phyloP scores from a whole-genome alignment of 2,797 vertebrate genomes.

The Microcaecilia unicolor region DNA sequence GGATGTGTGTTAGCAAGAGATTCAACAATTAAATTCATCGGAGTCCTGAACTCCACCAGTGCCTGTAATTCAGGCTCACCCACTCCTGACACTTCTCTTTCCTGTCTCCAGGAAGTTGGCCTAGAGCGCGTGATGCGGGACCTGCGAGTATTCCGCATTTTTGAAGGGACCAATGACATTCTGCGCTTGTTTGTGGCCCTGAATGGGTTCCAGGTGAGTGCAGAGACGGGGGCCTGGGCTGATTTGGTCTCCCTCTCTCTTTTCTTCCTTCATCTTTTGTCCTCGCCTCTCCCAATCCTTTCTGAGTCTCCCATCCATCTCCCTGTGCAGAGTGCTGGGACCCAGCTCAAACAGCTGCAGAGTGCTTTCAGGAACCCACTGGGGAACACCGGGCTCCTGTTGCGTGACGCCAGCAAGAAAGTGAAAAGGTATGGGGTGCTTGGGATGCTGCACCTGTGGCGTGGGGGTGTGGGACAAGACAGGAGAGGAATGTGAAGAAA shows the following conservation, averaged over 20 bases:
- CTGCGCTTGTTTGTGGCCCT: constrained; percentile 80
- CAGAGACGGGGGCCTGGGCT: too few species aligned
- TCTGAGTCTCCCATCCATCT: not conserved
- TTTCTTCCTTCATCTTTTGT: not conserved
- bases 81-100: too few species aligned
- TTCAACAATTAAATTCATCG: too few species aligned
- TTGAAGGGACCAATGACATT: constrained; percentile 86
- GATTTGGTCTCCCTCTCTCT: too few species aligned
- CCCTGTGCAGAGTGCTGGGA: constrained; percentile 53
- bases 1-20: too few species aligned
- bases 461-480: accelerated
- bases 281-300: too few species aligned
- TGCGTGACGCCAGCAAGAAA: constrained; percentile 48
- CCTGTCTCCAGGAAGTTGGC: constrained; percentile 58
- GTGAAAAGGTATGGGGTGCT: constrained; percentile 41
- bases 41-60: not conserved
- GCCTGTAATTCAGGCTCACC: not conserved
- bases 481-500: not conserved
- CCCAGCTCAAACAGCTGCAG: constrained; percentile 56
- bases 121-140: constrained; percentile 76
- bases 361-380: constrained; percentile 51
- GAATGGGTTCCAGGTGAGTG: constrained; percentile 75
- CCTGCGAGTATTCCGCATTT: constrained; percentile 78
- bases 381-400: constrained; percentile 58
- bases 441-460: too few species aligned